These are phyloP conservation scores for Fragum sueziense DNA, from an alignment of 2,888 invertebrate species.

Conservation along the genomic window DNA sequence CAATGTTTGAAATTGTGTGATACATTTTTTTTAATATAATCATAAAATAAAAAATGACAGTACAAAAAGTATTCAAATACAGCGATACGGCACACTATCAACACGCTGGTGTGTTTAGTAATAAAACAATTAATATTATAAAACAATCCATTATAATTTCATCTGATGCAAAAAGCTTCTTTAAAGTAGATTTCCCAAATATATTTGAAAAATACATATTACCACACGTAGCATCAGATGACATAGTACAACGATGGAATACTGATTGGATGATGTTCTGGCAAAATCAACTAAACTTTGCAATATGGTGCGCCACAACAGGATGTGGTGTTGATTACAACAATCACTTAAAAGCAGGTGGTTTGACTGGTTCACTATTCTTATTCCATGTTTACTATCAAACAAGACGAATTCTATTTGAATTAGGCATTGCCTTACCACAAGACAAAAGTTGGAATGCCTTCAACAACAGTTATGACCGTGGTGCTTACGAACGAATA, in stretches of 20 bases:
- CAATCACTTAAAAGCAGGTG: constrained; percentile 24
- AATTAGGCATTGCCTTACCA: constrained; percentile 18
- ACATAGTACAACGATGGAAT: constrained; percentile 17
- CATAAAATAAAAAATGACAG: constrained; percentile 31
- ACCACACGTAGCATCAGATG: constrained; percentile 25
- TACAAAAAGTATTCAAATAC: constrained; percentile 36
- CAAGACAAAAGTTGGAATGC: constrained; percentile 33
- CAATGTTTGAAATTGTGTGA: constrained; percentile 39
- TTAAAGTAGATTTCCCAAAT: constrained; percentile 31
- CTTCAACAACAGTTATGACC: constrained; percentile 28
- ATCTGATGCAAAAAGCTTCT: constrained; percentile 27
- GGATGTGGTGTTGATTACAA: constrained; percentile 28
- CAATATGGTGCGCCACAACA: constrained; percentile 40
- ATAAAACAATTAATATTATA: constrained; percentile 26
- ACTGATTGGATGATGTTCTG: constrained; percentile 35
- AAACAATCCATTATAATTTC: constrained; percentile 29
- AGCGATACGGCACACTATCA: constrained; percentile 22
- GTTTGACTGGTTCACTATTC: constrained; percentile 21
- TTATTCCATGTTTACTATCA: constrained; percentile 28
- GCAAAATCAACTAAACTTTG: constrained; percentile 47
- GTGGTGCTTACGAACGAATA: constrained; percentile 30
- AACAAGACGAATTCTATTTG: constrained; percentile 25
- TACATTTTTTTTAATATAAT: constrained; percentile 36
- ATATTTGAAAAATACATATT: constrained; percentile 29
- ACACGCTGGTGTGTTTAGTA: constrained; percentile 6